Evolutionary conservation across 2,113 vertebrate genomes (phyloP), one percentile per base, ranked within the genome.

Genomic region (Elaphurus davidianus): DNA sequence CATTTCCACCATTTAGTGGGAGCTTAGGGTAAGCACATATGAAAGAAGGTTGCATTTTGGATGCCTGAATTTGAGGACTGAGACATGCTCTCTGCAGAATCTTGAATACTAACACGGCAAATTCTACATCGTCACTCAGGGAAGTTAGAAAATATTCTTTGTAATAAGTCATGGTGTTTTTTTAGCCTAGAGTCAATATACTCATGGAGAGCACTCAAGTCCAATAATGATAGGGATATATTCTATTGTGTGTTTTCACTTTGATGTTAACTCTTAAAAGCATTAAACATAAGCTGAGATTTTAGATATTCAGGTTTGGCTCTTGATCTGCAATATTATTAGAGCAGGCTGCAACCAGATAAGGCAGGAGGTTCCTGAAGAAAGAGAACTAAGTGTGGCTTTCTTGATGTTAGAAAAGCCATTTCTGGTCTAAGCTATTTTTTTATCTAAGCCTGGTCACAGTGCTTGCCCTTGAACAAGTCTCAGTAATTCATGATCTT

Each of bases 41-140:
- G 14, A n/a, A 55, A 30, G 0, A 10, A 85, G 2, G 6, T 6
- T 43, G 1, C 14, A 1, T 43, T 45, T 27, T 28, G 33, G 52
- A 33, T 62, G 30, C 27, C 62, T 45, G 19, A 4, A 14, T 88
- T 47, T 59, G 36, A 91, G 23, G 5, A 45, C 40, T 33, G 15
- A 84, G 36, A 62, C 2, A 0, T 12, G 27, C 2, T 55, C 5
- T 7, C 11, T 52, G 6, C n/a, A 67, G 57, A 87, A 47, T 3
- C 17, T 43, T 57, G 14, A 79, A 50, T 14, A 33, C 5, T 6
- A 17, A 74, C 33, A 36, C 4, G 4, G 36, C 3, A 40, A 43
- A 25, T 33, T 57, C 19, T 25, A 27, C 33, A 74, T 12, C 21
- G 6, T 71, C 59, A 79, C 7, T 45, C 40, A 52, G 47, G 17